Conservation (phyloP, 2,888 invertebrate species). For the Sericinus montela region DNA sequence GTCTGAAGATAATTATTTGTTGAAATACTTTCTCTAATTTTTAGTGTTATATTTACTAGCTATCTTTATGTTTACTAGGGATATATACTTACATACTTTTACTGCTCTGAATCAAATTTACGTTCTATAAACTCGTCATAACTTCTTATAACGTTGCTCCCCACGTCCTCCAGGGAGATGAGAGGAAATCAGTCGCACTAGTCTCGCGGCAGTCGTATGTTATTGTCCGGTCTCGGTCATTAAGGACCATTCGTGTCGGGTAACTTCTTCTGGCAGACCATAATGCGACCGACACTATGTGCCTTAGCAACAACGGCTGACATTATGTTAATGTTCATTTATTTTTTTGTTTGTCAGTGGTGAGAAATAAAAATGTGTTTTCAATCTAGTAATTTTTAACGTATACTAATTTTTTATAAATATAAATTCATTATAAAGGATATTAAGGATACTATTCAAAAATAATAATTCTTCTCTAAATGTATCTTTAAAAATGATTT, state of each 20-base stretch:
- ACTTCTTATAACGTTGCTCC: constrained; percentile 41
- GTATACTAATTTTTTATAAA: no score
- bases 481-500: no score
- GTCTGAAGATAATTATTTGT: no score
- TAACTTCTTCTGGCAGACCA: constrained; percentile 45
- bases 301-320: constrained; percentile 12
- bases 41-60: background rate
- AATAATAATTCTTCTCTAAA: no score
- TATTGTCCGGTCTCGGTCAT: constrained; percentile 58
- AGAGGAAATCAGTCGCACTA: constrained; percentile 30
- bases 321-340: constrained; percentile 19
- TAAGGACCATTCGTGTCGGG: constrained; percentile 57
- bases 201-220: constrained; percentile 40
- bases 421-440: no score
- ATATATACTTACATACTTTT: background rate
- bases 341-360: constrained; percentile 13
- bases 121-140: constrained; percentile 32
- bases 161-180: constrained; percentile 41
- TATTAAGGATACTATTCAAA: no score
- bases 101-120: constrained; percentile 9
- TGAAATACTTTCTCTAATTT: no score
- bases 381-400: no score
- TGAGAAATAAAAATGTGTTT: constrained; percentile 19
- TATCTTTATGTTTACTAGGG: no score
- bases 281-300: constrained; percentile 35